phyloP scores from a whole-genome alignment of 1,140 invertebrate species.

The Stegodyphus mimosarum region DNA sequence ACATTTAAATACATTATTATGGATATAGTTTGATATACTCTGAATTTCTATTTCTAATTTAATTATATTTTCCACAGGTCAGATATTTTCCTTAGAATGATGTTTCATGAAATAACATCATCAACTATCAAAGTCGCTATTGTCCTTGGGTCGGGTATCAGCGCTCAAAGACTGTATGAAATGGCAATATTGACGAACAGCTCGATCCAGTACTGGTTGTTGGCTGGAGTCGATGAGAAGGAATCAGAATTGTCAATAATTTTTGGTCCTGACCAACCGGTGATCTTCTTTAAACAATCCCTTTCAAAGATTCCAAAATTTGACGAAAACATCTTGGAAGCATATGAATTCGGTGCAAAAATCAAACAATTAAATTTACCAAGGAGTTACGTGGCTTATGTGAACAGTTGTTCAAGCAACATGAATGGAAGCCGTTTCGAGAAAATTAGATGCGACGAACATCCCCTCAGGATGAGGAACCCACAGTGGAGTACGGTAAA shows the following conservation, averaged over 20 bases:
- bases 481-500: slow-evolving; percentile 17
- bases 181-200: not conserved
- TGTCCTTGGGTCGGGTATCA: slow-evolving; percentile 15
- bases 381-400: slow-evolving; percentile 16
- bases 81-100: not conserved
- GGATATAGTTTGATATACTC: too few relatives aligned
- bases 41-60: too few relatives aligned
- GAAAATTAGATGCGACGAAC: not conserved
- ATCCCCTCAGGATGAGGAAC: not conserved
- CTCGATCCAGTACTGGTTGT: slow-evolving; percentile 27
- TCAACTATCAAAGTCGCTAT: slow-evolving; percentile 20
- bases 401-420: slow-evolving; percentile 3
- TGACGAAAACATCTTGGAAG: slow-evolving; percentile 2
- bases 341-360: slow-evolving; percentile 11
- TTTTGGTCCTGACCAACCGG: slow-evolving; percentile 32
- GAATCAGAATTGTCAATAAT: not conserved
- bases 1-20: too few relatives aligned
- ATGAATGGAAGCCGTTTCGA: not conserved
- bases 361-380: slow-evolving; percentile 24
- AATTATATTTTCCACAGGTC: slow-evolving; percentile 9
- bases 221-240: slow-evolving; percentile 22
- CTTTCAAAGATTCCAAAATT: slow-evolving; percentile 9
- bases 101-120: slow-evolving; percentile 9
- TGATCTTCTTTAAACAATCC: slow-evolving; percentile 14
- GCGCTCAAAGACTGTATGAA: slow-evolving; percentile 11